These are phyloP conservation scores for Tetrapedia diversipes DNA, from an alignment of 2,888 invertebrate species.

Conservation along the genomic window DNA sequence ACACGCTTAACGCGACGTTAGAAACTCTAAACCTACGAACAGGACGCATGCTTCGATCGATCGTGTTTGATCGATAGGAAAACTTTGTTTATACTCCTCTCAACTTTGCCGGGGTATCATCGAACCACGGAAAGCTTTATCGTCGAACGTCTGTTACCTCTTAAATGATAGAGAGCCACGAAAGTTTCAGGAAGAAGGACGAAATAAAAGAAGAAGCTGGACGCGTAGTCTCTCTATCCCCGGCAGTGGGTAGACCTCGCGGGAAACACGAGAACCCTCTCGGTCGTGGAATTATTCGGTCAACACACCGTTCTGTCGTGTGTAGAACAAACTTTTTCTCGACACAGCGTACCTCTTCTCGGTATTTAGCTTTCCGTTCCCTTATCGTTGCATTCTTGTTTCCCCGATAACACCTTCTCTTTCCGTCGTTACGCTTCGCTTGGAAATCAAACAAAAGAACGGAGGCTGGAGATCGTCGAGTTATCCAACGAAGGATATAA, in stretches of 20 bases:
- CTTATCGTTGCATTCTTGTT: too few species aligned
- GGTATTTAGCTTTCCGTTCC: too few species aligned
- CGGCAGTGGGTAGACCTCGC: neutral
- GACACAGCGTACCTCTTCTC: too few species aligned
- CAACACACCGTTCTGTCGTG: conserved; percentile 6
- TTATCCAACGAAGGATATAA: neutral
- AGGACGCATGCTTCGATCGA: neutral
- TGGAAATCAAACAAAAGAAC: neutral
- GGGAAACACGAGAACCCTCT: conserved; percentile 29
- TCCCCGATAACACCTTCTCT: too few species aligned
- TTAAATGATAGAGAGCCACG: neutral
- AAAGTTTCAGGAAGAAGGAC: neutral
- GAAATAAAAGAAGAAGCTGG: neutral
- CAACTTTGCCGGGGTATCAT: neutral
- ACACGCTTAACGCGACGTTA: neutral
- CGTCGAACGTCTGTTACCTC: neutral
- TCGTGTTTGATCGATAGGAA: neutral
- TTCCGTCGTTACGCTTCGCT: neutral
- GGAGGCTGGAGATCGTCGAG: neutral
- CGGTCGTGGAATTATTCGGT: conserved; percentile 25
- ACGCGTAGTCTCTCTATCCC: neutral
- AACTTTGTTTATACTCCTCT: neutral
- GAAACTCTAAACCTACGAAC: conserved; percentile 2
- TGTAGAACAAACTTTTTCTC: conserved; percentile 2
- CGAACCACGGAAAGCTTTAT: neutral